Percentiles rank a stretch among this genome's conserved stretches.
Evolutionary conservation across 1,140 invertebrate species (phyloP).

Genomic region (Rhagoletis zephyria): DNA sequence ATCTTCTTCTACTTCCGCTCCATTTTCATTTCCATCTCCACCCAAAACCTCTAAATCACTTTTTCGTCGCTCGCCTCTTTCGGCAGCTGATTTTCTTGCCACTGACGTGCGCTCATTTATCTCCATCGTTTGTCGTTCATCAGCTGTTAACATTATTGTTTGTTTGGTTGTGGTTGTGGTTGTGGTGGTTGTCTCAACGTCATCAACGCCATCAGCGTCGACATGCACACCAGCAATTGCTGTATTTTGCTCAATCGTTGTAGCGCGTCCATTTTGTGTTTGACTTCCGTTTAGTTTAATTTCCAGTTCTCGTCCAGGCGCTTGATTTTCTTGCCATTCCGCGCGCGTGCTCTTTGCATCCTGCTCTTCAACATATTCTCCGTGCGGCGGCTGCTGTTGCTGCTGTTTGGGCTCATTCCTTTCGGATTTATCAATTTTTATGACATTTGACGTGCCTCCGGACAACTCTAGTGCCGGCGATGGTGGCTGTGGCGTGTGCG

Average conservation of each 20-base stretch:
- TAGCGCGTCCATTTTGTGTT: constrained; percentile 22
- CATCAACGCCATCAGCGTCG: background rate
- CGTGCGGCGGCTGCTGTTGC: background rate
- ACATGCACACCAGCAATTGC: background rate
- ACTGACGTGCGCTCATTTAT: constrained; percentile 56
- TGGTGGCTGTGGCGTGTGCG: background rate
- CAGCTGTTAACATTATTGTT: constrained; percentile 19
- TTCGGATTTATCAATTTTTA: constrained; percentile 57
- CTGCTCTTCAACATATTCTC: background rate
- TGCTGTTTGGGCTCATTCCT: constrained; percentile 51
- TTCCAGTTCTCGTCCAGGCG: constrained; percentile 33
- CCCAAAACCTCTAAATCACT: background rate
- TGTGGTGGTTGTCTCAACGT: constrained; percentile 23
- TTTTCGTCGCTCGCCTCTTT: background rate
- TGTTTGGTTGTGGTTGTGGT: background rate
- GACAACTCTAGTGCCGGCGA: background rate
- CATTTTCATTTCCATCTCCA: background rate
- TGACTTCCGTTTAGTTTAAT: constrained; percentile 50
- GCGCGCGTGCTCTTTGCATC: background rate
- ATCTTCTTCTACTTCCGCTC: background rate
- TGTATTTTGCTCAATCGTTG: constrained; percentile 2
- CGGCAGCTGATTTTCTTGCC: constrained; percentile 11
- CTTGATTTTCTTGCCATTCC: background rate
- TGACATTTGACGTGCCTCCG: constrained; percentile 19
- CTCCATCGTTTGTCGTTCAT: constrained; percentile 57